Evolutionary conservation across 1,140 invertebrate genomes (phyloP).

Genomic region (Cotesia chilonis): DNA sequence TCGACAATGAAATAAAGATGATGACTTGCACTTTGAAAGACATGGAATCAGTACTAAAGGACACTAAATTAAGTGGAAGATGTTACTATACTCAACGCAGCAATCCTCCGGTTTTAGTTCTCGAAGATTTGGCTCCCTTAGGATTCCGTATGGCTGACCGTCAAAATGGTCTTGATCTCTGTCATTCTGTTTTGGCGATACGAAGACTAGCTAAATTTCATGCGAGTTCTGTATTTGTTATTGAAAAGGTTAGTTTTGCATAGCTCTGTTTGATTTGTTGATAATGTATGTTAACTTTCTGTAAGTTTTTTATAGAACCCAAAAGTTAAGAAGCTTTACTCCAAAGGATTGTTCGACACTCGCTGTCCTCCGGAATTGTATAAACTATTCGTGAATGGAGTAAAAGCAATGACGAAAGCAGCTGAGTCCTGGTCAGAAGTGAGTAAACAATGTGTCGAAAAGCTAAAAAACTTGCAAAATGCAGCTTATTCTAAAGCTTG

Average conservation of each 20-base stretch:
- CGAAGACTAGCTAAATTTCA: constrained; percentile 69
- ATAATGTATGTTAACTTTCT: too few species aligned
- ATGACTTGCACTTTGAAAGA: constrained; percentile 54
- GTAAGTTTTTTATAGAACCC: constrained; percentile 41
- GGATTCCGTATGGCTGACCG: constrained; percentile 69
- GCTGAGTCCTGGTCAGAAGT: constrained; percentile 57
- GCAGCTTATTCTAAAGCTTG: constrained; percentile 48
- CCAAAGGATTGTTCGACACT: constrained; percentile 53
- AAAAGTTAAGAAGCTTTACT: constrained; percentile 51
- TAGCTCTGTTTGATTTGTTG: not conserved
- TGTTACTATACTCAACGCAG: constrained; percentile 51
- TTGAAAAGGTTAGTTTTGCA: constrained; percentile 60
- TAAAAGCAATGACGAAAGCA: constrained; percentile 46
- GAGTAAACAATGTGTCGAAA: constrained; percentile 56
- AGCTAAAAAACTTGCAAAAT: constrained; percentile 56
- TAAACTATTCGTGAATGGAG: constrained; percentile 46
- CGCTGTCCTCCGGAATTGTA: constrained; percentile 44
- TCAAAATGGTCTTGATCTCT: constrained; percentile 65
- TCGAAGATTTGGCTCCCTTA: constrained; percentile 65
- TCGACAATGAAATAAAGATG: constrained; percentile 58
- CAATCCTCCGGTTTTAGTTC: constrained; percentile 61
- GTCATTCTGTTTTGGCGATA: constrained; percentile 65
- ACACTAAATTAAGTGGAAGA: constrained; percentile 45
- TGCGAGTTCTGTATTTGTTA: constrained; percentile 66
- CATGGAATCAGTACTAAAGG: constrained; percentile 52